Evolutionary conservation across 2,797 vertebrate species (phyloP).

Genomic region (Lophius americanus): DNA sequence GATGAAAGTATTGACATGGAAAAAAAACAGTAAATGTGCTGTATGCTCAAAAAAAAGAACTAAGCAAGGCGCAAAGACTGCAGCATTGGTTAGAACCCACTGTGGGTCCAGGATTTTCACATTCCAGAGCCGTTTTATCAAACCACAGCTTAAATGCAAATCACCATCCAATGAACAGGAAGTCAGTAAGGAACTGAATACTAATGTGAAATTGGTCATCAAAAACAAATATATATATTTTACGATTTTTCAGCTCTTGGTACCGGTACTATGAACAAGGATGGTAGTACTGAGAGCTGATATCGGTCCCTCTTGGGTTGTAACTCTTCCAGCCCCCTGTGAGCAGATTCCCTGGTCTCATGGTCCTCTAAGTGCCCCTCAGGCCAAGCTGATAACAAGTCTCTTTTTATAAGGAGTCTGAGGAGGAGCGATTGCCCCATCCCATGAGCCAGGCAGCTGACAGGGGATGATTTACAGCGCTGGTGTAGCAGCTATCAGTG

Average conservation of each 20-base stretch:
- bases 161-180: background rate
- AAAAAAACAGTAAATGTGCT: too few species aligned
- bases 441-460: slow-evolving; percentile 58
- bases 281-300: background rate
- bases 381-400: slow-evolving; percentile 46
- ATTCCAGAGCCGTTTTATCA: too few species aligned
- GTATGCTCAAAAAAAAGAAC: too few species aligned
- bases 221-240: background rate
- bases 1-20: too few species aligned
- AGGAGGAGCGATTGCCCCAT: slow-evolving; percentile 56
- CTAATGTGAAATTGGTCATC: background rate
- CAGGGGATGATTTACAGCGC: slow-evolving; percentile 66
- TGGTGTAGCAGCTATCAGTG: slow-evolving; percentile 44
- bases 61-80: too few species aligned
- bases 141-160: too few species aligned
- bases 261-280: background rate
- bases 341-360: slow-evolving; percentile 34
- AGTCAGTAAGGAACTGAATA: background rate
- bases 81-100: too few species aligned
- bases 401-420: slow-evolving; percentile 50
- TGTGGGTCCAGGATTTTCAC: too few species aligned
- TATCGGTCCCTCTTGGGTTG: background rate
- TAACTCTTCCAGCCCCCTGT: slow-evolving; percentile 4
- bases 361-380: slow-evolving; percentile 44
- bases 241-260: background rate